Percentiles rank a stretch among this genome's conserved stretches.
These are phyloP conservation scores for Rhabditoides inermis DNA, from an alignment of 2,888 invertebrate species.

Conservation along the genomic window DNA sequence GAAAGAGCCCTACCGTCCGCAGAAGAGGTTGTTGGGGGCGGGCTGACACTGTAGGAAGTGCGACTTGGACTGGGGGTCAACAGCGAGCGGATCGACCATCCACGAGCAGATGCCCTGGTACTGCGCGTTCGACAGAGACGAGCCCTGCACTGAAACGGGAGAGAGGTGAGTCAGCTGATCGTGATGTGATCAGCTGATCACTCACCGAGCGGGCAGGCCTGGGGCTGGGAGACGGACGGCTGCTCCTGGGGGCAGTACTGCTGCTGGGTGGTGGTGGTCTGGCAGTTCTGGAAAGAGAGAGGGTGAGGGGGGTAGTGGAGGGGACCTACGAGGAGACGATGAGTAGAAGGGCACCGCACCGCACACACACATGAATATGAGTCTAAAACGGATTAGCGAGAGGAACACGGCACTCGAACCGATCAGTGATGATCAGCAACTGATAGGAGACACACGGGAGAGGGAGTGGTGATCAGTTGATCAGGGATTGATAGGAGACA, in stretches of 20 bases:
- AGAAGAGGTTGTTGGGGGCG: conserved; percentile 50
- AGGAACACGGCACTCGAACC: no score
- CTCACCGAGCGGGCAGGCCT: conserved; percentile 47
- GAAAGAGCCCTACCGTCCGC: conserved; percentile 34
- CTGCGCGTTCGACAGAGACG: conserved; percentile 44
- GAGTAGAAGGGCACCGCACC: no score
- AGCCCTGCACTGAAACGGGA: conserved; percentile 41
- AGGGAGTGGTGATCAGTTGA: no score
- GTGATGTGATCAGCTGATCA: neutral
- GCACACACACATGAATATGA: no score
- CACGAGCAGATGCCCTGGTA: conserved; percentile 52
- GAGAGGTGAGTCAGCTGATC: neutral
- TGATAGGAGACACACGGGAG: no score
- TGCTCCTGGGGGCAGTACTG: conserved; percentile 46
- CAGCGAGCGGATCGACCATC: conserved; percentile 52
- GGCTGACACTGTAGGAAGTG: conserved; percentile 50
- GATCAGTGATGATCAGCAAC: no score
- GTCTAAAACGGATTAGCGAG: no score
- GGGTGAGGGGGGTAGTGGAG: no score
- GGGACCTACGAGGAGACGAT: no score
- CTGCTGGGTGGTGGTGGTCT: conserved; percentile 47
- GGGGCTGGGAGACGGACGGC: conserved; percentile 42
- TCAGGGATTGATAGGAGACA: no score
- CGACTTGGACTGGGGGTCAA: conserved; percentile 38
- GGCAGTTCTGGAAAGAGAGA: conserved; percentile 25